Conservation (phyloP, 2,113 vertebrate species). For the Edolisoma coerulescens region DNA sequence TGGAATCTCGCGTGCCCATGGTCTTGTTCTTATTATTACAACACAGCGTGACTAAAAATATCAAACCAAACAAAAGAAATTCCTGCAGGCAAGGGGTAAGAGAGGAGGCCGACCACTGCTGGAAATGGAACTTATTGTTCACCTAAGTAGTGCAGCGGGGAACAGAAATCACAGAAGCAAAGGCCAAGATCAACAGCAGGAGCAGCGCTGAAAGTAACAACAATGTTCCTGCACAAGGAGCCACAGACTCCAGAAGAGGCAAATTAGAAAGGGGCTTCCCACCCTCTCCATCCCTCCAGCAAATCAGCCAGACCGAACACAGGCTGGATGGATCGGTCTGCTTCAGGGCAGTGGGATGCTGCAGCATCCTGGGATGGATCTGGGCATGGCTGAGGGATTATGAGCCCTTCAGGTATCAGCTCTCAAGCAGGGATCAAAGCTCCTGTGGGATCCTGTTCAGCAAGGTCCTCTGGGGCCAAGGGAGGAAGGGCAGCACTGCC, state of each 20-base stretch:
- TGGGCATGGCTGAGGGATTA: not conserved
- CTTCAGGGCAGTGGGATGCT: not conserved
- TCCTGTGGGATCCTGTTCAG: accelerated
- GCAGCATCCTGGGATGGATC: not conserved
- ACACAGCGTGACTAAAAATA: constrained; percentile 61
- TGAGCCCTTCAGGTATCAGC: not conserved
- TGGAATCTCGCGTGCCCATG: constrained; percentile 26
- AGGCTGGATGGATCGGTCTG: not conserved
- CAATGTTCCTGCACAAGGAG: constrained; percentile 24
- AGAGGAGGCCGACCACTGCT: constrained; percentile 52
- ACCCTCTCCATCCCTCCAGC: not conserved
- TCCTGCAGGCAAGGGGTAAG: constrained; percentile 62
- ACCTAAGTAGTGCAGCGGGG: constrained; percentile 29
- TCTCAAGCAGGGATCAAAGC: not conserved
- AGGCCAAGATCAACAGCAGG: constrained; percentile 56
- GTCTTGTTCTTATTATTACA: constrained; percentile 60
- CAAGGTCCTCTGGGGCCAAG: not conserved
- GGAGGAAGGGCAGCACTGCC: not conserved
- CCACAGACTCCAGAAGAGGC: not conserved
- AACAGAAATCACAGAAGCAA: constrained; percentile 45
- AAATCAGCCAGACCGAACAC: not conserved
- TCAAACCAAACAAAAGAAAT: constrained; percentile 62
- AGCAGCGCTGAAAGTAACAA: constrained; percentile 8
- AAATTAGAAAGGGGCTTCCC: not conserved
- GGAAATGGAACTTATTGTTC: constrained; percentile 66